Conservation (phyloP, 2,113 vertebrate genomes). For the Bos javanicus region DNA sequence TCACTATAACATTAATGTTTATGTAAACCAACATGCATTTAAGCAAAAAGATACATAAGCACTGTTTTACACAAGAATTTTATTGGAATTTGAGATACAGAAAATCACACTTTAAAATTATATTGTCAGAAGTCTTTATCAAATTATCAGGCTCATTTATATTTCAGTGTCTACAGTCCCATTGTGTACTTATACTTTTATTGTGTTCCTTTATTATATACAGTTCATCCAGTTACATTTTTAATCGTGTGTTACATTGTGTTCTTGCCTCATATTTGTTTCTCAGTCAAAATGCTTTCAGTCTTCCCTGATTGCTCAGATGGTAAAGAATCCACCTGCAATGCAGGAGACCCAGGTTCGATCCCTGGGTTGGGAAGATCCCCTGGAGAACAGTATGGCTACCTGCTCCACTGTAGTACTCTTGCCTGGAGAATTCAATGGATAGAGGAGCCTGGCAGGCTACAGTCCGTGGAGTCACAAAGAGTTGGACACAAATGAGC, state of each 20-base stretch:
- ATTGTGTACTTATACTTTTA: background rate
- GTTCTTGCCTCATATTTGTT: background rate
- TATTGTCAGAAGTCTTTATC: background rate
- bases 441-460: background rate
- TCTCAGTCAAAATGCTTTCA: constrained; percentile 2
- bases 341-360: background rate
- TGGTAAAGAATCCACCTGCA: background rate
- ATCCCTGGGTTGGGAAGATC: background rate
- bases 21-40: background rate
- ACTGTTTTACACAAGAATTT: background rate
- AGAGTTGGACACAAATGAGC: background rate
- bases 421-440: background rate
- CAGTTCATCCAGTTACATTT: background rate
- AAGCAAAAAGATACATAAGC: background rate
- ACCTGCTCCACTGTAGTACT: background rate
- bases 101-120: background rate
- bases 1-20: constrained; percentile 26
- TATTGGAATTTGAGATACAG: background rate
- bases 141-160: background rate
- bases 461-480: background rate
- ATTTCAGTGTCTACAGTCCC: background rate
- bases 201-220: background rate
- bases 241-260: background rate
- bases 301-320: background rate
- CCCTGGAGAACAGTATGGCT: background rate